Evolutionary conservation across 2,888 invertebrate species (phyloP).

Genomic region (Yponomeuta evonymella): DNA sequence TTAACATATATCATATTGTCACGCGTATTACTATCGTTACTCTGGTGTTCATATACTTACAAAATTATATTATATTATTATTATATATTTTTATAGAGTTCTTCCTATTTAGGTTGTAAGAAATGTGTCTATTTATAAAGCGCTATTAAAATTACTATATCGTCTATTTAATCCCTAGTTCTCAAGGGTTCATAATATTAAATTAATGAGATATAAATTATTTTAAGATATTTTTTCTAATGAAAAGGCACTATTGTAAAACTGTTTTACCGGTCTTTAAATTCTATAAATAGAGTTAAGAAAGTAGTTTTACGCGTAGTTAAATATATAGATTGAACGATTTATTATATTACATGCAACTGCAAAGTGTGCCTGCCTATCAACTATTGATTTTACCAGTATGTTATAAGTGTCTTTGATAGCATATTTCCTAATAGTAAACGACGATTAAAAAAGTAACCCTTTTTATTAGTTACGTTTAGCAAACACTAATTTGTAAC

Average conservation of each 20-base stretch:
- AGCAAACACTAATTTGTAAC: constrained; percentile 34
- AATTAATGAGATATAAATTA: constrained; percentile 60
- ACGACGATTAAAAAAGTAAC: constrained; percentile 38
- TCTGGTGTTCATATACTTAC: constrained; percentile 59
- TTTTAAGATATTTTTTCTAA: constrained; percentile 74
- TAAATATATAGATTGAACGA: constrained; percentile 21
- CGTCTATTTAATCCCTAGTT: constrained; percentile 42
- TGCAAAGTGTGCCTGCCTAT: constrained; percentile 47
- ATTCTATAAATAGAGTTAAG: constrained; percentile 53
- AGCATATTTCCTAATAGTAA: constrained; percentile 29
- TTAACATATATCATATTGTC: background rate
- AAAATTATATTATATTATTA: no score
- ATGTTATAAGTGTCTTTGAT: constrained; percentile 38
- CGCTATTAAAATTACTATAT: constrained; percentile 52
- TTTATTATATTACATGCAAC: constrained; percentile 14
- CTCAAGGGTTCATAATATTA: constrained; percentile 40
- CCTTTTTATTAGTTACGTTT: constrained; percentile 18
- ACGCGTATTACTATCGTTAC: constrained; percentile 47
- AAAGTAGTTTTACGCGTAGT: constrained; percentile 47
- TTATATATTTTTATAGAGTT: constrained; percentile 38
- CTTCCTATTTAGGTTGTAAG: constrained; percentile 67
- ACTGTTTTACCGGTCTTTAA: constrained; percentile 62
- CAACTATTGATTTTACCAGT: constrained; percentile 52
- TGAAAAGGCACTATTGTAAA: constrained; percentile 53
- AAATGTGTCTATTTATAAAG: constrained; percentile 65